phyloP scores from a whole-genome alignment of 2,888 invertebrate genomes.

The Zygaena filipendulae region DNA sequence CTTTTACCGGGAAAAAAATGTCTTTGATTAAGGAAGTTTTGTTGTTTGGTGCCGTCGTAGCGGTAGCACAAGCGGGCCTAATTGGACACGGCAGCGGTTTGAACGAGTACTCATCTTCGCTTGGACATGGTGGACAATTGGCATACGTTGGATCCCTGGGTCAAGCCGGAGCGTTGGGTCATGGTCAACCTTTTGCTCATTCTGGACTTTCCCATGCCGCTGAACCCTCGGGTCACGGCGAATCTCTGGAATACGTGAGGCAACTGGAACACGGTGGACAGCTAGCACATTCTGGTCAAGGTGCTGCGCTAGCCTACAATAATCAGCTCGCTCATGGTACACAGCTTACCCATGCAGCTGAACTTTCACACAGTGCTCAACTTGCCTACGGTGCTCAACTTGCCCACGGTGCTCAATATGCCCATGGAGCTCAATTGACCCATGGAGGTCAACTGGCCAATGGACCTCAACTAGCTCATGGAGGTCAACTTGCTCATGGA shows the following conservation, averaged over 20 bases:
- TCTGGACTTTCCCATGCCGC: slow-evolving; percentile 16
- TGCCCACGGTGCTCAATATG: slow-evolving; percentile 6
- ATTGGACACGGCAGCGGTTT: slow-evolving; percentile 32
- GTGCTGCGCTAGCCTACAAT: too few species aligned
- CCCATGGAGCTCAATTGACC: slow-evolving; percentile 12
- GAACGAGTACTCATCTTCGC: slow-evolving; percentile 22
- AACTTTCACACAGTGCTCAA: too few species aligned
- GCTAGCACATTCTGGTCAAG: slow-evolving; percentile 23
- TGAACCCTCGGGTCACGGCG: slow-evolving; percentile 22
- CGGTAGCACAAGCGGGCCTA: slow-evolving; percentile 61
- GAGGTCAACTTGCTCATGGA: slow-evolving; percentile 11
- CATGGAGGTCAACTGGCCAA: slow-evolving; percentile 9
- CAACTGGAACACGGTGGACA: slow-evolving; percentile 19
- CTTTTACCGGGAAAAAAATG: too few species aligned
- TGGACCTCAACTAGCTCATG: slow-evolving; percentile 8
- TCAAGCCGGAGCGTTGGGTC: slow-evolving; percentile 11
- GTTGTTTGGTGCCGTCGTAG: slow-evolving; percentile 41
- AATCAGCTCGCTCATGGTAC: too few species aligned
- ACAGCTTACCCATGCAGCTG: too few species aligned
- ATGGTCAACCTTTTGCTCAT: slow-evolving; percentile 11
- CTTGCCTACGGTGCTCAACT: slow-evolving; percentile 8
- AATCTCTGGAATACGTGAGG: slow-evolving; percentile 21
- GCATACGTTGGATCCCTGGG: slow-evolving; percentile 8
- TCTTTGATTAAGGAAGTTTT: too few species aligned
- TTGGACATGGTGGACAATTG: slow-evolving; percentile 15